Conservation (phyloP, 2,888 invertebrate species). For the Idaea biselata region DNA sequence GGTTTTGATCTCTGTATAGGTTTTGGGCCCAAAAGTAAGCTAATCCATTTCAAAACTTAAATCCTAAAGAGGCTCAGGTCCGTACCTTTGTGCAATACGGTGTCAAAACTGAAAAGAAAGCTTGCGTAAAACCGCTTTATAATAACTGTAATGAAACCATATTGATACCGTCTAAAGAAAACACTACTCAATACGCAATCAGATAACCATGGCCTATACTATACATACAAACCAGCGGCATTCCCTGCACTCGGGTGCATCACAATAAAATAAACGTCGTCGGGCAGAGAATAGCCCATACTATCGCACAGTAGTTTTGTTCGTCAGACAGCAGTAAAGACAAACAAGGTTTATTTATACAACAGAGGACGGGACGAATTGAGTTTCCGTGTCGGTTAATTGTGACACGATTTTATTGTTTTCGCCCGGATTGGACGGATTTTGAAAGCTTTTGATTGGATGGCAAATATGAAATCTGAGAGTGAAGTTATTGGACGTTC, state of each 20-base stretch:
- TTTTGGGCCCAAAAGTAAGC: no score
- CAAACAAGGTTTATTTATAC: slow-evolving; percentile 39
- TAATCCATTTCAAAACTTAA: no score
- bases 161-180: no score
- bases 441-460: slow-evolving; percentile 16
- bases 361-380: slow-evolving; percentile 32
- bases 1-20: no score
- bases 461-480: slow-evolving; percentile 25
- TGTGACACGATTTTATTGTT: slow-evolving; percentile 21
- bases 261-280: neutral
- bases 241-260: neutral
- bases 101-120: no score
- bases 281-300: neutral
- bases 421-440: slow-evolving; percentile 9
- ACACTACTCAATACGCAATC: neutral
- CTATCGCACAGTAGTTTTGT: slow-evolving; percentile 6
- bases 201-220: neutral
- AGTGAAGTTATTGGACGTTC: neutral
- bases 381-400: slow-evolving; percentile 40
- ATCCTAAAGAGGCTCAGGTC: no score
- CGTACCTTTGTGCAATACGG: no score
- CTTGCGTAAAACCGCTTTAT: no score
- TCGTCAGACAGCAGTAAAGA: slow-evolving; percentile 19
- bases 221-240: neutral
- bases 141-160: no score